A percentile compares a stretch with the other conserved stretches of the same genome.
phyloP scores from a whole-genome alignment of 2,113 vertebrate species.

The Pygathrix nemaeus region DNA sequence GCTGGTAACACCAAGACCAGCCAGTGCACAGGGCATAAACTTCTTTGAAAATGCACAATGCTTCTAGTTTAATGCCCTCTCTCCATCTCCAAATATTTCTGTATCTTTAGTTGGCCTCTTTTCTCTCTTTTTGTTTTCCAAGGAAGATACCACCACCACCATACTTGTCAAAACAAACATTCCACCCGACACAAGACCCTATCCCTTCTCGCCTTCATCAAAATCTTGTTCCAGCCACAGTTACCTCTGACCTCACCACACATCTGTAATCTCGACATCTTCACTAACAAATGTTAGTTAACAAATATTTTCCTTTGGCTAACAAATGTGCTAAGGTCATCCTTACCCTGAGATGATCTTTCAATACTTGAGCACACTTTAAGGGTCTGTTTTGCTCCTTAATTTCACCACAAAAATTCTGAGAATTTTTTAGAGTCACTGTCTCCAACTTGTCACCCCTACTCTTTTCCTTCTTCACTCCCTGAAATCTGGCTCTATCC shows the following conservation, averaged over 20 bases:
- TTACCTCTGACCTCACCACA: neutral
- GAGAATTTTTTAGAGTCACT: neutral
- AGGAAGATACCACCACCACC: neutral
- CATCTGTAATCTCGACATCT: neutral
- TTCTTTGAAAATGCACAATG: constrained; percentile 22
- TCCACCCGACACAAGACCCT: neutral
- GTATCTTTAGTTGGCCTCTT: neutral
- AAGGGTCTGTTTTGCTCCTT: neutral
- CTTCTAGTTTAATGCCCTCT: neutral
- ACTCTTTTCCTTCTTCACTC: neutral
- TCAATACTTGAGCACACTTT: neutral
- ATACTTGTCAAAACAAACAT: constrained; percentile 25
- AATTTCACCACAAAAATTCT: constrained; percentile 25
- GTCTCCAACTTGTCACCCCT: neutral
- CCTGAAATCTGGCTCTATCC: neutral
- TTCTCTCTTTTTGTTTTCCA: neutral
- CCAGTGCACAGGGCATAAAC: neutral
- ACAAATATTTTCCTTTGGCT: constrained; percentile 11
- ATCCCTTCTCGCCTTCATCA: neutral
- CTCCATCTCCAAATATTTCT: constrained; percentile 6
- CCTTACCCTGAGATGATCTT: neutral
- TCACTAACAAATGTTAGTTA: neutral
- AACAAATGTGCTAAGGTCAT: neutral
- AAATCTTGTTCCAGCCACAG: neutral
- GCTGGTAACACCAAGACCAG: neutral